These are phyloP conservation scores for Cheilosia pagana DNA, from an alignment of 2,888 invertebrate genomes.

Conservation along the genomic window DNA sequence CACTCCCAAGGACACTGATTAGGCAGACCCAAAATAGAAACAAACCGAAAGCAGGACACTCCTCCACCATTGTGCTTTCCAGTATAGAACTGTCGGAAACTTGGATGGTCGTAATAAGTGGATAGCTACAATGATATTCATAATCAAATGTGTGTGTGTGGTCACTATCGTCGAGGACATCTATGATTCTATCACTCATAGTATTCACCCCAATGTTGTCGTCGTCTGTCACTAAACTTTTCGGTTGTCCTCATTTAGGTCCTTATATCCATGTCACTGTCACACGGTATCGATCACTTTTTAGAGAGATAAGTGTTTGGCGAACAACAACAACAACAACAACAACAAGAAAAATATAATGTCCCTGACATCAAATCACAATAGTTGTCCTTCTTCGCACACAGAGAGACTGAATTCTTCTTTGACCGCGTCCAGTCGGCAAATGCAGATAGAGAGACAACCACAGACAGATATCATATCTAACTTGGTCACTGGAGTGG, in stretches of 20 bases:
- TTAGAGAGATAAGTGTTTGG: conserved; percentile 4
- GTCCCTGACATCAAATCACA: conserved; percentile 57
- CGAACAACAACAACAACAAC: conserved; percentile 36
- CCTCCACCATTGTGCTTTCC: conserved; percentile 13
- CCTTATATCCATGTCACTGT: conserved; percentile 48
- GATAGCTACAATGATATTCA: neutral
- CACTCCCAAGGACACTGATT: conserved; percentile 29
- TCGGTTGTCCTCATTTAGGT: conserved; percentile 19
- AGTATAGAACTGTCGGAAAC: conserved; percentile 24
- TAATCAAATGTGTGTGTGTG: conserved; percentile 21
- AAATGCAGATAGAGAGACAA: neutral
- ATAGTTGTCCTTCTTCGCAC: conserved; percentile 11
- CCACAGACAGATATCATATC: conserved; percentile 31
- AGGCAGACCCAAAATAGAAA: conserved; percentile 29
- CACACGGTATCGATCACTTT: conserved; percentile 23
- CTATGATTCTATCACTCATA: neutral
- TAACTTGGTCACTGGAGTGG: conserved; percentile 51
- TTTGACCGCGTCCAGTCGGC: conserved; percentile 10
- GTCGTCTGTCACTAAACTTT: conserved; percentile 33
- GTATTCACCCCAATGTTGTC: conserved; percentile 34
- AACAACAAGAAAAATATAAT: conserved; percentile 48
- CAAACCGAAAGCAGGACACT: conserved; percentile 26
- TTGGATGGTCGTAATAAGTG: conserved; percentile 40
- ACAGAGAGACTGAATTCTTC: conserved; percentile 4
- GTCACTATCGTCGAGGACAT: conserved; percentile 36